These are phyloP conservation scores for Trichonephila clavata DNA, from an alignment of 1,140 invertebrate species.

Conservation along the genomic window DNA sequence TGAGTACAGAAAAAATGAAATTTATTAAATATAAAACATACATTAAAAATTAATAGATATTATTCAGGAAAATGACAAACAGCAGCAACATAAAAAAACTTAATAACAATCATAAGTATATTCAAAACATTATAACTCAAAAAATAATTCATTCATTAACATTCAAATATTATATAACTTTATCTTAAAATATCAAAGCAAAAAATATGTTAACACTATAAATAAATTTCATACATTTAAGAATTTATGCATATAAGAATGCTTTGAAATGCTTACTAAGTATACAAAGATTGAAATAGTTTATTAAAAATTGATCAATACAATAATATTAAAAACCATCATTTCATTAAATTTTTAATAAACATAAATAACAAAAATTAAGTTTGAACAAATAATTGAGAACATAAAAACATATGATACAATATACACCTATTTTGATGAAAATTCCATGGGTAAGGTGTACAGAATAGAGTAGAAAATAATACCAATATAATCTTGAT, in stretches of 20 bases:
- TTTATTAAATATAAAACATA: constrained; percentile 27
- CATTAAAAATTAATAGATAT: not conserved
- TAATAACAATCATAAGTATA: not conserved
- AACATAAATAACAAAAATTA: too few relatives aligned
- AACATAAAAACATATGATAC: too few relatives aligned
- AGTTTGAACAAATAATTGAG: too few relatives aligned
- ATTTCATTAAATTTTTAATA: too few relatives aligned
- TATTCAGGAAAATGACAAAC: not conserved
- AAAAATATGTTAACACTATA: not conserved
- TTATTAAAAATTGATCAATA: not conserved
- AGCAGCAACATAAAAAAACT: constrained; percentile 4
- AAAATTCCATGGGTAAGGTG: too few relatives aligned
- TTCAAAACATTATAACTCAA: not conserved
- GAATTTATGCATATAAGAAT: not conserved
- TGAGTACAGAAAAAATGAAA: not conserved
- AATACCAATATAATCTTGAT: too few relatives aligned
- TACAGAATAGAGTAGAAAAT: too few relatives aligned
- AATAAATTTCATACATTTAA: not conserved
- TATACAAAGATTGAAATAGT: not conserved
- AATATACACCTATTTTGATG: too few relatives aligned
- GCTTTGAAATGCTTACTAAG: not conserved
- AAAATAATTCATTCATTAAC: not conserved
- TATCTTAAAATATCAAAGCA: not conserved
- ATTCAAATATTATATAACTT: not conserved
- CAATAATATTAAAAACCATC: not conserved